Evolutionary conservation across 2,113 vertebrate species (phyloP).

Genomic region (Piprites chloris): DNA sequence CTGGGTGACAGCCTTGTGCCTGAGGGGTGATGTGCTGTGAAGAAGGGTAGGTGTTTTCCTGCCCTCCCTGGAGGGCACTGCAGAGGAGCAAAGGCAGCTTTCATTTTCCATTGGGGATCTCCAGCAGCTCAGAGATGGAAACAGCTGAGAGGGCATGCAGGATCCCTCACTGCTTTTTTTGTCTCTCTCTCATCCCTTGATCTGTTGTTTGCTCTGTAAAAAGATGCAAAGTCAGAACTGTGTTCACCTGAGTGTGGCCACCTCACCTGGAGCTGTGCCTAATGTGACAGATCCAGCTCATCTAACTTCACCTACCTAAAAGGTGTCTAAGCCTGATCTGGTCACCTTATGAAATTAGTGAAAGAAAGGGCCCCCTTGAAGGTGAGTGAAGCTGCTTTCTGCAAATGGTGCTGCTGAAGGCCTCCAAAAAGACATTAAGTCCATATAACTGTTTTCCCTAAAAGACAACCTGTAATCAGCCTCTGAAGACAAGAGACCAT

Average conservation of each 20-base stretch:
- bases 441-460: not conserved
- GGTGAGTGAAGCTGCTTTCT: not conserved
- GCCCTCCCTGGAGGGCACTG: not conserved
- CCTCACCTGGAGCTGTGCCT: not conserved
- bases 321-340: not conserved
- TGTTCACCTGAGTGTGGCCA: not conserved
- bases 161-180: not conserved
- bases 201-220: accelerated
- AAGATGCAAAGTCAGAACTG: not conserved
- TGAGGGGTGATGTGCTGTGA: not conserved
- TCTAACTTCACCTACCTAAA: not conserved
- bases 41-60: constrained; percentile 24
- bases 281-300: not conserved
- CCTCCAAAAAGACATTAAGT: not conserved
- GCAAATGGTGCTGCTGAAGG: not conserved
- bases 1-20: not conserved
- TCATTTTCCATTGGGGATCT: not conserved
- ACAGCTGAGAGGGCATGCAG: not conserved
- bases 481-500: not conserved
- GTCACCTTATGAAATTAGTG: not conserved
- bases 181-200: not conserved
- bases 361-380: not conserved
- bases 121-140: not conserved
- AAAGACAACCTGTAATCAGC: not conserved
- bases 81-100: not conserved